phyloP scores from a whole-genome alignment of 64 coral and sea anemone species.

The Stichodactyla mertensii region DNA sequence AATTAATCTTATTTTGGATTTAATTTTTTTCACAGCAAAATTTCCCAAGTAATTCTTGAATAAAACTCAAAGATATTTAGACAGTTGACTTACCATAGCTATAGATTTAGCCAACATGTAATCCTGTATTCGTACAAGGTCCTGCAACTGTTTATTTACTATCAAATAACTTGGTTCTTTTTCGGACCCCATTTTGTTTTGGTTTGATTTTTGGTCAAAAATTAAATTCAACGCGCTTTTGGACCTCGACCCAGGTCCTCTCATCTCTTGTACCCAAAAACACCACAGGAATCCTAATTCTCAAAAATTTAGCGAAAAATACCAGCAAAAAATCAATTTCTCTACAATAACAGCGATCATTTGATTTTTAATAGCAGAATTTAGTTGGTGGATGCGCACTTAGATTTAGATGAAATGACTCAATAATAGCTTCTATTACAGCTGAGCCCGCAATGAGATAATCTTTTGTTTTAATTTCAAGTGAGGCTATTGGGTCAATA shows the following conservation, averaged over 20 bases:
- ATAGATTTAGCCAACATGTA: conserved; percentile 50
- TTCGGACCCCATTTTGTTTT: conserved; percentile 73
- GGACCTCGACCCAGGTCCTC: background rate
- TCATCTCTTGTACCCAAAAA: background rate
- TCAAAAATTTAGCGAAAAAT: background rate
- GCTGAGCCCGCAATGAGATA: too few species aligned
- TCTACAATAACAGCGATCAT: too few species aligned
- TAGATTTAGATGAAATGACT: too few species aligned
- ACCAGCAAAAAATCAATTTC: too few species aligned
- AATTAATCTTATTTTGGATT: background rate
- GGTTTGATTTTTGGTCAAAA: too few species aligned
- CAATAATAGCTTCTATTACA: too few species aligned
- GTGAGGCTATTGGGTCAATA: too few species aligned
- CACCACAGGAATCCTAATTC: background rate
- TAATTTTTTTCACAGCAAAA: background rate
- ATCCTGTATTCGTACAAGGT: conserved; percentile 80
- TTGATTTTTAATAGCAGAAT: too few species aligned
- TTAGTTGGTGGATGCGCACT: too few species aligned
- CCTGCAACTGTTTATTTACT: conserved; percentile 89
- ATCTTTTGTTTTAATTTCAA: too few species aligned
- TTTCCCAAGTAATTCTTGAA: background rate
- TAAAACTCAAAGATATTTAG: background rate
- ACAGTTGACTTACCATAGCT: conserved; percentile 32
- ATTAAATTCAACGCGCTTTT: background rate
- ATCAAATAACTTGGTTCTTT: conserved; percentile 57